These are phyloP conservation scores for Alosa sapidissima DNA, from an alignment of 2,797 vertebrate genomes.

Conservation along the genomic window DNA sequence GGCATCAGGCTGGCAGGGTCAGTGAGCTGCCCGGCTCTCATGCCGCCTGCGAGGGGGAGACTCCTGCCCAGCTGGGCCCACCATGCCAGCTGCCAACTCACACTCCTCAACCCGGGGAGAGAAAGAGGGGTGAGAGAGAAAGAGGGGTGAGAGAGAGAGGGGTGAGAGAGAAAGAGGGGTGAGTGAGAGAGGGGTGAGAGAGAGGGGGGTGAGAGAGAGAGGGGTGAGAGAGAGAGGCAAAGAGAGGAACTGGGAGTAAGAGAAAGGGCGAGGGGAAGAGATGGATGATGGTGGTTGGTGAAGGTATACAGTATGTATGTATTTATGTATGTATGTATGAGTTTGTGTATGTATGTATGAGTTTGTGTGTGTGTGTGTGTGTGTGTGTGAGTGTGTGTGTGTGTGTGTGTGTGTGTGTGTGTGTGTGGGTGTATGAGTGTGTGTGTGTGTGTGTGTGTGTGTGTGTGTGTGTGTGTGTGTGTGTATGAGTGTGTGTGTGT, in stretches of 20 bases:
- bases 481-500: too few relatives aligned
- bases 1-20: conserved; percentile 36
- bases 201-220: neutral
- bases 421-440: too few relatives aligned
- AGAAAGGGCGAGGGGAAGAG: neutral
- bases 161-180: neutral
- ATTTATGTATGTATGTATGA: neutral
- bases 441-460: too few relatives aligned
- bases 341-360: neutral
- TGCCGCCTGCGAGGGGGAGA: conserved; percentile 31
- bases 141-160: neutral
- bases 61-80: conserved; percentile 29
- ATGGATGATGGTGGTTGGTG: neutral
- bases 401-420: too few relatives aligned
- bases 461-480: too few relatives aligned
- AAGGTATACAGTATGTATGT: neutral
- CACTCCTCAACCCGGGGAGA: neutral
- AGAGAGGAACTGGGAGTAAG: neutral
- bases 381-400: conserved; percentile 14
- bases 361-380: neutral
- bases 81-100: conserved; percentile 27
- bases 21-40: conserved; percentile 29
- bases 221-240: neutral
- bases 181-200: neutral
- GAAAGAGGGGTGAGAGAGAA: neutral